Conservation (phyloP, 2,113 vertebrate species). For the Toxotes jaculatrix region DNA sequence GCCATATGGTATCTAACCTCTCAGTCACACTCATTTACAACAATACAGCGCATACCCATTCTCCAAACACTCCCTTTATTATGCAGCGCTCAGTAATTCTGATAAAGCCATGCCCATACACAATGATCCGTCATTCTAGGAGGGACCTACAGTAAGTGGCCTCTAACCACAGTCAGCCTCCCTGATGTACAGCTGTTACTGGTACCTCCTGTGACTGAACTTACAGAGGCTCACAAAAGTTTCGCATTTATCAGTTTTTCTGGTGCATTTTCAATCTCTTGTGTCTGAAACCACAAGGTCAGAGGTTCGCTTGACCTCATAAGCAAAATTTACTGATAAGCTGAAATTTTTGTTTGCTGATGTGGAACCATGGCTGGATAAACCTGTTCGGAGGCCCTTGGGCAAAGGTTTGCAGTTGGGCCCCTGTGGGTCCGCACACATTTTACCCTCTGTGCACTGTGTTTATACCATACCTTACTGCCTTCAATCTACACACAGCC, state of each 20-base stretch:
- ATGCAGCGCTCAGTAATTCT: constrained; percentile 67
- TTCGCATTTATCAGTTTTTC: constrained; percentile 8
- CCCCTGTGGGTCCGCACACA: neutral
- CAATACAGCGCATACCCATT: constrained; percentile 77
- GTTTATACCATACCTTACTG: neutral
- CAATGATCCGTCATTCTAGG: constrained; percentile 30
- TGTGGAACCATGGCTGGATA: neutral
- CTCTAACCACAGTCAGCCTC: constrained; percentile 64
- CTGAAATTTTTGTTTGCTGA: constrained; percentile 9
- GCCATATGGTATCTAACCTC: constrained; percentile 85
- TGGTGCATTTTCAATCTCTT: constrained; percentile 28
- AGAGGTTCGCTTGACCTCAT: constrained; percentile 7
- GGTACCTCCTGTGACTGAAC: constrained; percentile 29
- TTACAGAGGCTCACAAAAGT: constrained; percentile 28
- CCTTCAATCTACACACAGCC: neutral
- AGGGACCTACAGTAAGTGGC: constrained; percentile 31
- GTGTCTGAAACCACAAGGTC: constrained; percentile 18
- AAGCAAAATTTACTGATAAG: constrained; percentile 23
- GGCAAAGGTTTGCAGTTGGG: neutral
- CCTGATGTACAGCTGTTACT: constrained; percentile 25
- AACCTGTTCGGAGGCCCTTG: neutral
- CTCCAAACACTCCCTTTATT: constrained; percentile 79
- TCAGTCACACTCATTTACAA: constrained; percentile 80
- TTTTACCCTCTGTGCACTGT: neutral
- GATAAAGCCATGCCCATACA: constrained; percentile 69